Conservation (phyloP, 1,140 invertebrate genomes). For the Lepidurus arcticus region DNA sequence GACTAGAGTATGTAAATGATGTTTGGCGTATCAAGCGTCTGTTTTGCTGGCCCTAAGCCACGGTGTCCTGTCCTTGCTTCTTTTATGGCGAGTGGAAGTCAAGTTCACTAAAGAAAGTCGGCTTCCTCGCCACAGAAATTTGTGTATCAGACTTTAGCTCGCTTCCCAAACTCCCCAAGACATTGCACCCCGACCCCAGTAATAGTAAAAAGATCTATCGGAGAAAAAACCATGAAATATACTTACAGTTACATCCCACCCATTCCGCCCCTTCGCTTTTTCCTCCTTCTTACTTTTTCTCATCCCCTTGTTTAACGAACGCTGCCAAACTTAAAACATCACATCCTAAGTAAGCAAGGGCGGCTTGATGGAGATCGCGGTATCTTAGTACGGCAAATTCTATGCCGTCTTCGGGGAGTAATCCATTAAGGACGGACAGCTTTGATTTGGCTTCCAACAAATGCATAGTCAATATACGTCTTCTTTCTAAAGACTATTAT, state of each 20-base stretch:
- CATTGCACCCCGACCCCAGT: neutral
- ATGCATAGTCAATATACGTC: neutral
- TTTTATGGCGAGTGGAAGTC: neutral
- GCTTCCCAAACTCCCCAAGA: neutral
- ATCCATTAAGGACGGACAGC: neutral
- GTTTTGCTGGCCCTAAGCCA: neutral
- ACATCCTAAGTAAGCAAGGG: neutral
- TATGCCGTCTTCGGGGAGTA: neutral
- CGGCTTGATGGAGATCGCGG: neutral
- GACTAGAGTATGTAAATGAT: constrained; percentile 7
- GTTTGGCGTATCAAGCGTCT: neutral
- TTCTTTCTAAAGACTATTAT: neutral
- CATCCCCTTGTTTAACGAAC: neutral
- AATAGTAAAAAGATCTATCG: neutral
- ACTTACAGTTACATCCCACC: neutral
- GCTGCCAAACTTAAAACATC: neutral
- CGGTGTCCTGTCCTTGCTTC: constrained; percentile 1
- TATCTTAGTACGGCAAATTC: neutral
- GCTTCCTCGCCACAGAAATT: neutral
- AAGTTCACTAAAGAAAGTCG: neutral
- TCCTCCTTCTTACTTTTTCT: neutral
- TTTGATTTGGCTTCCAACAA: constrained; percentile 16
- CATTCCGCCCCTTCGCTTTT: neutral
- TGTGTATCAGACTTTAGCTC: neutral
- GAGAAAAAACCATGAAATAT: neutral